Evolutionary conservation across 2,888 invertebrate species (phyloP).

Genomic region (Ormyrus pomaceus): DNA sequence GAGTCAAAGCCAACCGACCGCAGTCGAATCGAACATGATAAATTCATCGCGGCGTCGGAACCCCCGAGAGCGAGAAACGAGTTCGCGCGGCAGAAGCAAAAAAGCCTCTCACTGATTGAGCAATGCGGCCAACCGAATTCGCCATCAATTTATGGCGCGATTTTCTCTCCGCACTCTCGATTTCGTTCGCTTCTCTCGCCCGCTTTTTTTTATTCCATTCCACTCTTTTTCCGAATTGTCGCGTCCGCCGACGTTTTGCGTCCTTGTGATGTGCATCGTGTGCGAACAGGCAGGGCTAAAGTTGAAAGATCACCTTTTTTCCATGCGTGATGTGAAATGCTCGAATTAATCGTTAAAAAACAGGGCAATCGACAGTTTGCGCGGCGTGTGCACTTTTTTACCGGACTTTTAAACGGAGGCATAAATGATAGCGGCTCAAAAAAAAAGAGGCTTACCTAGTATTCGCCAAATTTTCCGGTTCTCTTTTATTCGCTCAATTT

Average conservation of each 20-base stretch:
- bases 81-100: conserved; percentile 17
- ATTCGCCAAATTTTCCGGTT: too few relatives aligned
- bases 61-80: conserved; percentile 12
- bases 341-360: conserved; percentile 33
- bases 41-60: conserved; percentile 41
- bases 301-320: conserved; percentile 12
- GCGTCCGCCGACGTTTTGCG: conserved; percentile 13
- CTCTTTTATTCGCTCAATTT: too few relatives aligned
- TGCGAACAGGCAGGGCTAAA: background rate
- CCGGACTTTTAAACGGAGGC: too few relatives aligned
- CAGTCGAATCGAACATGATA: conserved; percentile 53
- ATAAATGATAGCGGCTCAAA: too few relatives aligned
- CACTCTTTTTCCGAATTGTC: conserved; percentile 3
- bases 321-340: background rate
- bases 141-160: conserved; percentile 46
- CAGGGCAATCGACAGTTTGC: conserved; percentile 6
- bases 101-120: conserved; percentile 46
- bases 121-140: conserved; percentile 39
- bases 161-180: conserved; percentile 16
- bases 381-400: background rate
- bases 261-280: conserved; percentile 1
- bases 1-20: conserved; percentile 37
- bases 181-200: background rate
- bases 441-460: too few relatives aligned
- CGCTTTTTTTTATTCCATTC: background rate